Conservation (phyloP, 2,797 vertebrate species). For the Melanotaenia pygmaea region DNA sequence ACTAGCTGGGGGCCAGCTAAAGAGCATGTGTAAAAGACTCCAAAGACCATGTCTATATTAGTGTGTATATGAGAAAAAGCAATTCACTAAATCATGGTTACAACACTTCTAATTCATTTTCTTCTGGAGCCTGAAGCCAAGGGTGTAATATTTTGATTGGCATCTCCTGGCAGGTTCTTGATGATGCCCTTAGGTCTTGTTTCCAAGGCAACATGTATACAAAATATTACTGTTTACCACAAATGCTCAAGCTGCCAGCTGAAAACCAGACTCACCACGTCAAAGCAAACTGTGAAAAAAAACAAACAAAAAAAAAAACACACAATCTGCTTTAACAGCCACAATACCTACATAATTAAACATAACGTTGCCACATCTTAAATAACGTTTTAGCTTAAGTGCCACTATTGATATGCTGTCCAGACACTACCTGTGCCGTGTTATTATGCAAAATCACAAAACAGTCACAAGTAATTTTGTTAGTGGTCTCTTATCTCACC, state of each 20-base stretch:
- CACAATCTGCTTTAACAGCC: conserved; percentile 4
- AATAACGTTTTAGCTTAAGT: background rate
- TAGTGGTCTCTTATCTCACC: conserved; percentile 1
- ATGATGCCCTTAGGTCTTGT: conserved; percentile 43
- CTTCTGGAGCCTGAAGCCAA: conserved; percentile 35
- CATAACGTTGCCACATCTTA: conserved; percentile 8
- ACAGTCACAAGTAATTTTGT: background rate
- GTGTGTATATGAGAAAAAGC: conserved; percentile 25
- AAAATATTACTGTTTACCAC: conserved; percentile 49
- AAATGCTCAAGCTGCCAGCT: conserved; percentile 27
- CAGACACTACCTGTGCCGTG: background rate
- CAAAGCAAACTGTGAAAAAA: conserved; percentile 34
- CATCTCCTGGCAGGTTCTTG: conserved; percentile 32
- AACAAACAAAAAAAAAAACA: background rate
- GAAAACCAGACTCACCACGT: conserved; percentile 25
- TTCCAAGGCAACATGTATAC: conserved; percentile 68
- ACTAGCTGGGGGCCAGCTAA: conserved; percentile 47
- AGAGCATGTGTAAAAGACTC: conserved; percentile 33
- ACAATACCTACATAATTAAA: conserved; percentile 17
- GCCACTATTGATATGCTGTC: background rate
- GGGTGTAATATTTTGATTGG: conserved; percentile 52
- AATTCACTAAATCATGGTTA: conserved; percentile 31
- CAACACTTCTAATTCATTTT: conserved; percentile 38
- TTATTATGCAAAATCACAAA: background rate
- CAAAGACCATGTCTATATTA: conserved; percentile 44